Evolutionary conservation across 2,888 invertebrate species (phyloP).

Genomic region (Petrophora chlorosata): DNA sequence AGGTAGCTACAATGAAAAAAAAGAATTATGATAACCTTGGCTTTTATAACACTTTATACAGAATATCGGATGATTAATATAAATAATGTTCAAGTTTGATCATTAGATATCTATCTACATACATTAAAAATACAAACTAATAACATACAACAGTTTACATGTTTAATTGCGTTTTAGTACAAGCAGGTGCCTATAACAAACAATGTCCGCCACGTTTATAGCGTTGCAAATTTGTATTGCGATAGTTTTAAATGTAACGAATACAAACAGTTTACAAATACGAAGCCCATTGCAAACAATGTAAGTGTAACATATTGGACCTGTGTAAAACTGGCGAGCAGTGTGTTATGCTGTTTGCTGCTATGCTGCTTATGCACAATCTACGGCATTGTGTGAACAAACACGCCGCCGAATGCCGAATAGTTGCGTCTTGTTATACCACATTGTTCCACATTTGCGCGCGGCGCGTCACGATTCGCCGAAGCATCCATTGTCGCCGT

Average conservation of each 20-base stretch:
- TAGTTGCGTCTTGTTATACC: constrained; percentile 73
- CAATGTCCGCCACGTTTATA: constrained; percentile 7
- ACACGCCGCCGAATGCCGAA: constrained; percentile 59
- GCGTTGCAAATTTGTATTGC: constrained; percentile 14
- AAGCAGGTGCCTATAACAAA: constrained; percentile 1
- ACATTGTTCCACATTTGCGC: constrained; percentile 79
- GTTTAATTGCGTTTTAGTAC: no score
- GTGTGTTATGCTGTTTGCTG: no score
- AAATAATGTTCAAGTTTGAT: no score
- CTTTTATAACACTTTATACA: no score
- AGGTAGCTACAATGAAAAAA: no score
- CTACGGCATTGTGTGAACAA: constrained; percentile 73
- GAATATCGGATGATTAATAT: no score
- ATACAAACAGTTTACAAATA: constrained; percentile 20
- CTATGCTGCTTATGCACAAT: constrained; percentile 61
- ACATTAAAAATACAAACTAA: no score
- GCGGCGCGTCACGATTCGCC: constrained; percentile 69
- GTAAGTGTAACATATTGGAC: constrained; percentile 38
- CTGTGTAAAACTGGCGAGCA: constrained; percentile 42
- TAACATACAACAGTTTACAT: no score
- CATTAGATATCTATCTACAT: no score
- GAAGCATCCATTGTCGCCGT: constrained; percentile 77
- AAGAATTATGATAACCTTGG: no score
- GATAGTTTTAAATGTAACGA: constrained; percentile 19
- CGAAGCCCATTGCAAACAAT: constrained; percentile 38